phyloP scores from a whole-genome alignment of 2,888 invertebrate species.

The Auanema sp. region DNA sequence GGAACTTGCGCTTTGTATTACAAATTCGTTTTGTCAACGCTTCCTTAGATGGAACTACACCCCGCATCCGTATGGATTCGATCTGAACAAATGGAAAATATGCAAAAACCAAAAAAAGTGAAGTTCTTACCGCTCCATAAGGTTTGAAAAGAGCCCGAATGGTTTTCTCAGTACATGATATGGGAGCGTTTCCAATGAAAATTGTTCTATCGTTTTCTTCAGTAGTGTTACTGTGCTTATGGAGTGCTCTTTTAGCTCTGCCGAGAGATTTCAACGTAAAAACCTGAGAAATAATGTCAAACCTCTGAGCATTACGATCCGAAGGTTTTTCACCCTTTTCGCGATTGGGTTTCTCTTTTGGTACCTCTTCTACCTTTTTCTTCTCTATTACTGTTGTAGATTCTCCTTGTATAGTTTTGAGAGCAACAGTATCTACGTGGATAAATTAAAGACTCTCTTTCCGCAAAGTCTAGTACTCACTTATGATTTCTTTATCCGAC shows the following conservation, averaged over 20 bases:
- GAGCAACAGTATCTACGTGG: conserved; percentile 10
- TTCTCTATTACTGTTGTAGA: conserved; percentile 19
- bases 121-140: conserved; percentile 24
- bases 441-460: background rate
- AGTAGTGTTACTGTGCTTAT: conserved; percentile 21
- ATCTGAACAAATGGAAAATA: conserved; percentile 15
- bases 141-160: conserved; percentile 30
- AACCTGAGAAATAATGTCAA: background rate
- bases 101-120: background rate
- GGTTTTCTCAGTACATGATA: conserved; percentile 30
- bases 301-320: conserved; percentile 12
- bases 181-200: conserved; percentile 41
- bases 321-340: background rate
- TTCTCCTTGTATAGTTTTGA: conserved; percentile 22
- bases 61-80: conserved; percentile 32
- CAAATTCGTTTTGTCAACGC: conserved; percentile 33
- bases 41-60: conserved; percentile 32
- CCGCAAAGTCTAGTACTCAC: too few relatives aligned
- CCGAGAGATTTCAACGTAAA: background rate
- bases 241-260: conserved; percentile 33
- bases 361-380: background rate
- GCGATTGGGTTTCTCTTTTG: background rate
- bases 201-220: conserved; percentile 33
- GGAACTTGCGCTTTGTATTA: conserved; percentile 29
- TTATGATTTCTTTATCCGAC: conserved; percentile 5